Percentiles rank a stretch among this genome's conserved stretches.
Conservation (phyloP, 2,113 vertebrate genomes). For the Fregata magnificens region DNA sequence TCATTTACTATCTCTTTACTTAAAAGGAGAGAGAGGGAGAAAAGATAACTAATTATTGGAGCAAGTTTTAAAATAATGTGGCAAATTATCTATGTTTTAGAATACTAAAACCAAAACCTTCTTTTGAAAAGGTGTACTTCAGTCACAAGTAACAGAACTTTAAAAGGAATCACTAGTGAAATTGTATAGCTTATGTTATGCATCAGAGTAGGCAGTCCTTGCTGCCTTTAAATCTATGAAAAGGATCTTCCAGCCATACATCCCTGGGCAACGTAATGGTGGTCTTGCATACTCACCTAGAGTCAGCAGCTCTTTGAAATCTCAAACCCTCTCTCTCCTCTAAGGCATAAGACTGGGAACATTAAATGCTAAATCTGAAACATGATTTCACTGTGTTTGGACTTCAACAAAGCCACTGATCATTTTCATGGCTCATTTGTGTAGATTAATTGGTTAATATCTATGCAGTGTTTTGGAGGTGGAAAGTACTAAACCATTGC, state of each 20-base stretch:
- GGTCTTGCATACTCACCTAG: neutral
- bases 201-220: neutral
- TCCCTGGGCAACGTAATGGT: neutral
- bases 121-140: neutral
- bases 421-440: conserved; percentile 45
- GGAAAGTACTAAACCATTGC: neutral
- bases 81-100: neutral
- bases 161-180: neutral
- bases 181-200: fast-evolving
- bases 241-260: neutral
- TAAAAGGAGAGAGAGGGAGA: neutral
- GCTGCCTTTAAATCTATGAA: neutral
- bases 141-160: neutral
- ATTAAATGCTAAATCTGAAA: neutral
- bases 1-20: neutral
- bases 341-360: neutral
- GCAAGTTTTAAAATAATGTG: neutral
- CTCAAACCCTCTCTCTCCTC: neutral
- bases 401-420: conserved; percentile 15
- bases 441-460: conserved; percentile 44
- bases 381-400: neutral
- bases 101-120: neutral
- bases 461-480: neutral
- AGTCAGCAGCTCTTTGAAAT: neutral
- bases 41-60: neutral